Evolutionary conservation across 2,888 invertebrate genomes (phyloP), one percentile per base, ranked within the genome.

Genomic region (Drosophila meridiana): DNA sequence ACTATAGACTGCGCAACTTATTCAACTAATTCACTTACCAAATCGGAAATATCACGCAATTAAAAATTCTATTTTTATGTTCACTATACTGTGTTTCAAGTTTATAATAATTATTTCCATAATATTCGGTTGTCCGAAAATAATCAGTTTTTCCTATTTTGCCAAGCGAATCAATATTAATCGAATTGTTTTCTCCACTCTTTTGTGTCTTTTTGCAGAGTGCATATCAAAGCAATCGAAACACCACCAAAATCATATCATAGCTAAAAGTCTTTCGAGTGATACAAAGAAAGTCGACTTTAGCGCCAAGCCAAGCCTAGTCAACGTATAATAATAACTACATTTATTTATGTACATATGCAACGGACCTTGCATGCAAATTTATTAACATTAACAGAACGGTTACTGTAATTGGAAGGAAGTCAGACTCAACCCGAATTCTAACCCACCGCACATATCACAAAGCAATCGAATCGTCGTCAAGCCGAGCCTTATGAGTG

Each of bases 211-310:
- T 36, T 26, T 89, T 89, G 43, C 91, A 90, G 90, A 74, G 69
- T 82, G 63, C 78, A 82, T 85, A 84, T 84, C 80, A 69, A 73
- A 62, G 40, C 58, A 58, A 70, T 65, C 36, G 45, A 73, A 70
- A 47, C 36, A 78, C 50, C 52, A 80, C 50, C 67, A 81, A 68
- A 55, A 81, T 67, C 87, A 90, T 87, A 87, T 87, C 90, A 82
- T 47, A 73, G 59, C 62, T 58, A 13, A 61, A 59, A 62, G 72
- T 43, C 60, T 50, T 55, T 36, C 40, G 40, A 50, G 48, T 64
- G 68, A 80, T 69, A 79, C 13, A 62, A 66, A 70, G 62, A 55
- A 78, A 65, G 34, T 53, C 53, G 40, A 61, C 20, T 61, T 45
- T 32, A 50, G 32, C 7, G 45, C 28, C 47, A 53, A 34, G n/a